Base-by-base conservation (phyloP, 2,888 invertebrate genomes). In the Malacosoma neustria region DNA sequence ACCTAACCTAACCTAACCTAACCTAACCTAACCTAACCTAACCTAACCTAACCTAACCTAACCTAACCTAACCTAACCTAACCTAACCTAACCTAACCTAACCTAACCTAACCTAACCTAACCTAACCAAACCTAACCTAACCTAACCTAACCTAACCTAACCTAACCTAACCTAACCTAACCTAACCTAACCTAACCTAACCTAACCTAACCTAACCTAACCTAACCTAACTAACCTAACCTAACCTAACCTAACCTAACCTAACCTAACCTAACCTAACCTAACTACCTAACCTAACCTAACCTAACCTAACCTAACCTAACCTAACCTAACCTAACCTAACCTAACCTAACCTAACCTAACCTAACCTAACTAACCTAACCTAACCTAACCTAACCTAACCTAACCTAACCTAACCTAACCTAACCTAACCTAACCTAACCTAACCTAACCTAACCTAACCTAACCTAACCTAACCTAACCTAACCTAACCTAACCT, bases 301-400 rank as follows among this genome's bases (percentile, higher is more conserved):
- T 40, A 43, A 40, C 39, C 35, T 37, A 41, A 39, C 41, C 38
- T 37, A 42, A 38, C 40, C 35, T 40, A 38, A 39, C 43, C 34
- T 41, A 42, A 41, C 44, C 36, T 40, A 45, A 41, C 42, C 32
- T 38, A 43, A 40, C 43, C 37, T 40, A 43, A 40, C 43, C 37
- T 41, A 44, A 41, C 43, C 37, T 42, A 40, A 41, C 42, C 35
- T 42, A 42, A 40, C 41, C 34, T 41, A 41, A 40, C 43, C 35
- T 41, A 43, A 40, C 43, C 35, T 41, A 43, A 39, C 43, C 37
- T 39, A 43, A 40, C 43, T 34, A 41, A 41, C 39, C 40, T 35
- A 42, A 42, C 42, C 42, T 37, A 42, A 39, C 42, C 31, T 36
- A 41, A 38, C 41, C 35, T 36, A 41, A 35, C 38, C 33, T 38